Conservation (phyloP, 2,888 invertebrate species). For the Microdon myrmicae region DNA sequence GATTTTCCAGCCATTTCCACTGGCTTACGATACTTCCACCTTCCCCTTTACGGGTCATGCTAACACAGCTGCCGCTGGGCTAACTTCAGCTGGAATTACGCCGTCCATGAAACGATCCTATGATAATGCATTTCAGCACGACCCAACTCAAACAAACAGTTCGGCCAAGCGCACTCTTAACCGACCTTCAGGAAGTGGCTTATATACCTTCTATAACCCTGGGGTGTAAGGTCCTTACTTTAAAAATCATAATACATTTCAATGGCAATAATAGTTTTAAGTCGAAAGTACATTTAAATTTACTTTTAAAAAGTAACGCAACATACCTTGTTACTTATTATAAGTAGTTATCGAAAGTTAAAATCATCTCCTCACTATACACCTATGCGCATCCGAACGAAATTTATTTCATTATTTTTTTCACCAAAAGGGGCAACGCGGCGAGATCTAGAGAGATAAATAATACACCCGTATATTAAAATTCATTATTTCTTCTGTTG, state of each 20-base stretch:
- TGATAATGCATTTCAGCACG: conserved; percentile 77
- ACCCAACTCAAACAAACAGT: conserved; percentile 58
- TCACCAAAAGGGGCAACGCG: too few species aligned
- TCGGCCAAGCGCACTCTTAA: conserved; percentile 64
- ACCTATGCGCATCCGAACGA: too few species aligned
- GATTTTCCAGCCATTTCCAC: conserved; percentile 62
- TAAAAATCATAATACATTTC: conserved; percentile 25
- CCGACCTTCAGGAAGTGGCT: conserved; percentile 57
- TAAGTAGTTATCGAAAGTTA: too few species aligned
- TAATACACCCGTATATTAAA: too few species aligned
- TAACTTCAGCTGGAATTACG: conserved; percentile 52
- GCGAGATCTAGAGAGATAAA: too few species aligned
- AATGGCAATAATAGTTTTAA: conserved; percentile 52
- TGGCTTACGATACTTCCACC: conserved; percentile 56
- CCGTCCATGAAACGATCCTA: conserved; percentile 75
- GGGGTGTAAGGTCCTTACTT: conserved; percentile 56
- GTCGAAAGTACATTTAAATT: conserved; percentile 14
- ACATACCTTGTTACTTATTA: too few species aligned
- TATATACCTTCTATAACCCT: conserved; percentile 62
- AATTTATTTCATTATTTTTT: too few species aligned
- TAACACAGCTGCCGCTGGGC: conserved; percentile 45
- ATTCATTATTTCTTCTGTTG: too few species aligned
- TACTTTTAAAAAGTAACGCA: too few species aligned
- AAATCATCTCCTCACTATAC: too few species aligned
- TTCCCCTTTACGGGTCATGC: conserved; percentile 38